Evolutionary conservation across 2,797 vertebrate genomes (phyloP).

Genomic region (Halcyon chelicuti): DNA sequence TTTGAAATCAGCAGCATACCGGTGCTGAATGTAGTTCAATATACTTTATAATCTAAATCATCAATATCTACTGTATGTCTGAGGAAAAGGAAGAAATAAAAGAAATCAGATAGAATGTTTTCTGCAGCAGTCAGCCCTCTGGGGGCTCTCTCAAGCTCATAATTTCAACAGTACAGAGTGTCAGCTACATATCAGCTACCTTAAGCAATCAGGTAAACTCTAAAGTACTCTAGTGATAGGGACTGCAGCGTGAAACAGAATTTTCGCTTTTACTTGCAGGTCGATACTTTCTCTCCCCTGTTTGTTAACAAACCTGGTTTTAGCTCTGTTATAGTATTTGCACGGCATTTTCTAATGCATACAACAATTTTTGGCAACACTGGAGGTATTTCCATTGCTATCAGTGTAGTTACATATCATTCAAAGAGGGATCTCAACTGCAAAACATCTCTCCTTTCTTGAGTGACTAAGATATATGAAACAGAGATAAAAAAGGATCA

Average conservation of each 20-base stretch:
- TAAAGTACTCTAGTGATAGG: background rate
- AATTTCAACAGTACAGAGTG: background rate
- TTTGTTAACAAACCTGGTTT: background rate
- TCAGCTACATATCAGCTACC: background rate
- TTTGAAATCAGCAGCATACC: background rate
- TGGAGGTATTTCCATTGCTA: background rate
- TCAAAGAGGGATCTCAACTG: background rate
- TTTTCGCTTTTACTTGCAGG: background rate
- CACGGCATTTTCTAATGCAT: background rate
- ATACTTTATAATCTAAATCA: background rate
- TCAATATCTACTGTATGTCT: background rate
- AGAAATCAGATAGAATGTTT: background rate
- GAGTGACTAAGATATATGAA: background rate
- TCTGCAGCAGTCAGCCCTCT: background rate
- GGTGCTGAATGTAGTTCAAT: background rate
- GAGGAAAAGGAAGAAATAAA: background rate
- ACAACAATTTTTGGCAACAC: background rate
- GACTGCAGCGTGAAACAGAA: background rate
- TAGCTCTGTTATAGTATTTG: background rate
- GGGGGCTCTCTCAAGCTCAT: background rate
- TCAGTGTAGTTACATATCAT: background rate
- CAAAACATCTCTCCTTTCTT: background rate
- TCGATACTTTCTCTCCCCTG: rapidly evolving
- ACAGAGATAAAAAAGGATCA: background rate
- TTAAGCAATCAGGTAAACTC: background rate